These are phyloP conservation scores for Osmoderma eremita DNA, from an alignment of 2,888 invertebrate species.

Conservation along the genomic window DNA sequence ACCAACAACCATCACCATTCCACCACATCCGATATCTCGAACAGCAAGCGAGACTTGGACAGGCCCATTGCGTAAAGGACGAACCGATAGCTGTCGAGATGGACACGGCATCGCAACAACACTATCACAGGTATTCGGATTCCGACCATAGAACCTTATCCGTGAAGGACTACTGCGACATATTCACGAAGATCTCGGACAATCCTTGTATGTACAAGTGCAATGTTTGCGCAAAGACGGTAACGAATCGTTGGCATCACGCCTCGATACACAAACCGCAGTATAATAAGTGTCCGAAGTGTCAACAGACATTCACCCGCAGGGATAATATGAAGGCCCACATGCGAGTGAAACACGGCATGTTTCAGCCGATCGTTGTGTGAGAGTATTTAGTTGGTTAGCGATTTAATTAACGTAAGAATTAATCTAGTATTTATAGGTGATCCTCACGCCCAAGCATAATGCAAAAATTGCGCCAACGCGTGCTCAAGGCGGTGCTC, in stretches of 20 bases:
- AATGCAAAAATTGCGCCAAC: no score
- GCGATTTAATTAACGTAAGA: no score
- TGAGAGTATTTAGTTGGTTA: conserved; percentile 41
- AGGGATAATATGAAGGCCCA: conserved; percentile 76
- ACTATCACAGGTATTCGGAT: no score
- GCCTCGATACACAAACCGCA: conserved; percentile 73
- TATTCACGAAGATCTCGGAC: conserved; percentile 56
- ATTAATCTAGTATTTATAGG: no score
- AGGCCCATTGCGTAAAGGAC: conserved; percentile 9
- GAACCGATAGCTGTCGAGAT: background rate
- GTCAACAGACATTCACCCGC: conserved; percentile 71
- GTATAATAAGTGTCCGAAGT: conserved; percentile 71
- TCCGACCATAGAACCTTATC: background rate
- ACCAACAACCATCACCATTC: conserved; percentile 49
- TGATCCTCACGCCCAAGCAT: no score
- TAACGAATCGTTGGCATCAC: conserved; percentile 75
- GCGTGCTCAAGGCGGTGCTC: no score
- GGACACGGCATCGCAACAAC: background rate
- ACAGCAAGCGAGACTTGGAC: conserved; percentile 34
- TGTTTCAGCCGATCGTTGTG: conserved; percentile 37
- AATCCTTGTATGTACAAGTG: conserved; percentile 67
- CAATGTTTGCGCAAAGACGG: conserved; percentile 72
- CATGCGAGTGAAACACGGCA: conserved; percentile 71
- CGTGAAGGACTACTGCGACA: conserved; percentile 54
- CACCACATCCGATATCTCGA: conserved; percentile 43